phyloP scores from a whole-genome alignment of 2,888 invertebrate species.

The Parascotia fuliginaria region DNA sequence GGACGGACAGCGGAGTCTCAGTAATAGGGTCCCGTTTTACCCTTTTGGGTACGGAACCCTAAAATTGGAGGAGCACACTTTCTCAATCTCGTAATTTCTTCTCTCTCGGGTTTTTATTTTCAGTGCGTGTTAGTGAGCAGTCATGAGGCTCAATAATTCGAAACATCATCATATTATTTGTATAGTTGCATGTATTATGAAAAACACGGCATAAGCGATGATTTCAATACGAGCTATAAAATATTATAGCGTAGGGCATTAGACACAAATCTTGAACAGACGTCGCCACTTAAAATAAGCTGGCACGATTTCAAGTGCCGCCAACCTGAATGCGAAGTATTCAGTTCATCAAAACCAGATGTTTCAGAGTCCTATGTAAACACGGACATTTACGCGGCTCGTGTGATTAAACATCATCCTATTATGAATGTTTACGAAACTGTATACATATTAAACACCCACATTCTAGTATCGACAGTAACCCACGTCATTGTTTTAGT shows the following conservation, averaged over 20 bases:
- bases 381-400: conserved; percentile 59
- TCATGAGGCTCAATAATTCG: not conserved
- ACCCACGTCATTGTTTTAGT: conserved; percentile 23
- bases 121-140: not conserved
- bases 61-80: too few relatives aligned
- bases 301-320: conserved; percentile 83
- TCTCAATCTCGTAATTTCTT: too few relatives aligned
- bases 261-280: conserved; percentile 78
- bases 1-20: too few relatives aligned
- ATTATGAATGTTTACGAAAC: conserved; percentile 52
- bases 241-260: conserved; percentile 65
- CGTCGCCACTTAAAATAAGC: conserved; percentile 83
- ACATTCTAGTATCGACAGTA: conserved; percentile 21
- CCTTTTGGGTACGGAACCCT: too few relatives aligned
- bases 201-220: conserved; percentile 46
- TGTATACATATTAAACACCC: conserved; percentile 26
- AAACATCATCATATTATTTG: conserved; percentile 13
- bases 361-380: conserved; percentile 76
- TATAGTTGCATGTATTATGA: conserved; percentile 16
- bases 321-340: conserved; percentile 82
- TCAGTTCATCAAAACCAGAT: conserved; percentile 84
- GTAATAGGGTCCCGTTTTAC: too few relatives aligned
- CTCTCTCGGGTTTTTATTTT: too few relatives aligned
- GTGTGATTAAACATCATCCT: conserved; percentile 56
- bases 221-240: conserved; percentile 65